These are phyloP conservation scores for Oreonectes daqikongensis DNA, from an alignment of 2,797 vertebrate species.

Conservation along the genomic window DNA sequence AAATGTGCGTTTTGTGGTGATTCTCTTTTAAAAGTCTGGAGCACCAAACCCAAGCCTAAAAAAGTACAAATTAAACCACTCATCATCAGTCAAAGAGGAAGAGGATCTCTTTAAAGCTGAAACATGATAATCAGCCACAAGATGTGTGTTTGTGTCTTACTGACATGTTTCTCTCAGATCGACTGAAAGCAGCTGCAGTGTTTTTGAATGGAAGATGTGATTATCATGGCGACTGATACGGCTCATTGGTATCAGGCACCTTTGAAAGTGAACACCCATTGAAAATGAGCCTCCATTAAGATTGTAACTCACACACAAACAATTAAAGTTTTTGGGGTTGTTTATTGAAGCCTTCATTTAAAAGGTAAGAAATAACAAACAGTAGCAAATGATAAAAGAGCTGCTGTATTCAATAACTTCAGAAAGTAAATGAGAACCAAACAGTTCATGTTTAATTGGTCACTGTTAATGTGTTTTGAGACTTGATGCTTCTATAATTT, in stretches of 20 bases:
- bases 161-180: conserved; percentile 20
- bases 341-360: background rate
- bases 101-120: conserved; percentile 23
- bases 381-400: background rate
- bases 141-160: background rate
- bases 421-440: background rate
- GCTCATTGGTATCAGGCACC: no score
- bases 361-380: background rate
- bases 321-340: background rate
- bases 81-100: conserved; percentile 3
- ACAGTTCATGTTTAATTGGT: background rate
- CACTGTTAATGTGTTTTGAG: background rate
- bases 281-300: no score
- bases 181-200: no score
- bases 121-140: conserved; percentile 12
- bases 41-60: no score
- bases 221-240: no score
- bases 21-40: no score
- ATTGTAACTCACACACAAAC: no score
- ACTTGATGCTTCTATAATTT: no score
- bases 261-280: no score
- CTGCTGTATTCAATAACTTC: background rate
- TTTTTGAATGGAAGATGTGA: background rate
- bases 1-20: no score
- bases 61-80: no score